Percentiles rank a stretch among this genome's conserved stretches.
Conservation (phyloP, 2,888 invertebrate genomes). For the Blomia tropicalis region DNA sequence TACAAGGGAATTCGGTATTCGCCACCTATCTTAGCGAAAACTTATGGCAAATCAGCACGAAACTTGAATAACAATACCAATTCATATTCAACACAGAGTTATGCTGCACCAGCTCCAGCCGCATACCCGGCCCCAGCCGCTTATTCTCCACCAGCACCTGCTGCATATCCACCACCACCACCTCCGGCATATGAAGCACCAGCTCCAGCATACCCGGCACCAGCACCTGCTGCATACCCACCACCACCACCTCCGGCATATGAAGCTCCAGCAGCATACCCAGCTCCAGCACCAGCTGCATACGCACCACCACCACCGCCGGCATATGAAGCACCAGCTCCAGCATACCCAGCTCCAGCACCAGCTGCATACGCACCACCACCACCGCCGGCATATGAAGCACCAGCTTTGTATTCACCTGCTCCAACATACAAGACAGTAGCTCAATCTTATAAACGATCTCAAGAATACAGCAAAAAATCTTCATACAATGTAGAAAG, state of each 20-base stretch:
- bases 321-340: constrained; percentile 1
- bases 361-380: not conserved
- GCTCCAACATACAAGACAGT: not conserved
- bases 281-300: not conserved
- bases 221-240: not conserved
- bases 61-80: not conserved
- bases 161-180: not conserved
- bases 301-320: not conserved
- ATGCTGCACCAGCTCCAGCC: not conserved
- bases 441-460: not conserved
- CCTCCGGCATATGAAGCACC: not conserved
- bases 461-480: too few species aligned
- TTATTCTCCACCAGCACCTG: not conserved
- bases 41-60: not conserved
- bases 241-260: not conserved
- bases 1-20: not conserved
- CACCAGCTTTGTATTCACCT: not conserved
- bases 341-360: not conserved
- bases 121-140: not conserved
- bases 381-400: not conserved
- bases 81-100: not conserved
- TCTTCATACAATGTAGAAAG: not conserved
- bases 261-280: not conserved
- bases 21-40: not conserved
- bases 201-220: not conserved